These are phyloP conservation scores for Sylvia borin DNA, from an alignment of 2,797 vertebrate genomes.

Conservation along the genomic window DNA sequence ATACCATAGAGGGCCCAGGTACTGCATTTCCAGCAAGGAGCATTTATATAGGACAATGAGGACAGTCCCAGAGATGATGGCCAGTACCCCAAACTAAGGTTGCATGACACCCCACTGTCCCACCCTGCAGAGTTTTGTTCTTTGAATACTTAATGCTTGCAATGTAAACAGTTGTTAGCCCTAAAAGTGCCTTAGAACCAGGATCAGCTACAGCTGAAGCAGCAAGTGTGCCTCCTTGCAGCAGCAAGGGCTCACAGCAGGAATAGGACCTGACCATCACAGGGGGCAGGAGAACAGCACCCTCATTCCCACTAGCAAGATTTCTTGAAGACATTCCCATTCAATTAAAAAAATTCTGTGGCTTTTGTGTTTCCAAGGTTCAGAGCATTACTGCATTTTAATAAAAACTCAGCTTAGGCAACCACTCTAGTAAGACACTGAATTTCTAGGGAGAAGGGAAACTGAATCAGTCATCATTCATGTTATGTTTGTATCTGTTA, in stretches of 20 bases:
- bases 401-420: background rate
- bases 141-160: background rate
- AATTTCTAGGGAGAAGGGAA: background rate
- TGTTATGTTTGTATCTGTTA: constrained; percentile 26
- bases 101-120: background rate
- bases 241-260: background rate
- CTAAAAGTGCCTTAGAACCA: background rate
- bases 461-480: background rate
- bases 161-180: background rate
- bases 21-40: background rate
- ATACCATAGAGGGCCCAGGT: background rate
- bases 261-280: too few species aligned
- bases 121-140: background rate
- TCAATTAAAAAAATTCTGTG: background rate
- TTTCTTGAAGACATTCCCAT: background rate
- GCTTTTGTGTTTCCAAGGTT: background rate
- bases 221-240: background rate
- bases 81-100: background rate
- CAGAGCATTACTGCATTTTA: background rate
- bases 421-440: background rate
- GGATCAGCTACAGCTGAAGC: background rate
- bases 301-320: background rate
- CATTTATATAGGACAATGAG: background rate
- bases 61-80: background rate
- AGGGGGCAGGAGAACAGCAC: background rate